Evolutionary conservation across 1,140 invertebrate genomes (phyloP).

Genomic region (Temnothorax longispinosus): DNA sequence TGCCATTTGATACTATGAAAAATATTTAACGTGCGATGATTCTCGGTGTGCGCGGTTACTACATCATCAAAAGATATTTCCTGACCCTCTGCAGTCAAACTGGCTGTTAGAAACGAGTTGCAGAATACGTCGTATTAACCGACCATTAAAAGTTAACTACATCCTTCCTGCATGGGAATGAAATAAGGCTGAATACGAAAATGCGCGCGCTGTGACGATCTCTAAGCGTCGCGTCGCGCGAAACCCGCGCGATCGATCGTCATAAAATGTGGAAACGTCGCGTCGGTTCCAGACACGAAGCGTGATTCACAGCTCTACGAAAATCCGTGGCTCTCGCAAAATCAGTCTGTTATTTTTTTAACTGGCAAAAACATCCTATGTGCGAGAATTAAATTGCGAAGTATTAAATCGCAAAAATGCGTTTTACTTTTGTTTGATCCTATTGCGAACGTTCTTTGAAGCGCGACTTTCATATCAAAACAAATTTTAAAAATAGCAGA

Average conservation of each 20-base stretch:
- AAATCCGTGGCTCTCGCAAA: conserved; percentile 56
- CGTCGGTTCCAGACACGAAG: conserved; percentile 64
- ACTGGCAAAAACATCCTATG: neutral
- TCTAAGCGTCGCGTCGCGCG: conserved; percentile 6
- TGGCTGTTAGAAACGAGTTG: conserved; percentile 36
- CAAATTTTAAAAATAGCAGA: conserved; percentile 13
- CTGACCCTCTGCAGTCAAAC: conserved; percentile 18
- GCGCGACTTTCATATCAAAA: neutral
- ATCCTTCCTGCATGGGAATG: conserved; percentile 51
- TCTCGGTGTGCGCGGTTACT: neutral
- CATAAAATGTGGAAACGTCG: conserved; percentile 70
- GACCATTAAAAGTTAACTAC: conserved; percentile 69
- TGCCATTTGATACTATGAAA: neutral
- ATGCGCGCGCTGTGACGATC: conserved; percentile 44
- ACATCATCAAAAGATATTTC: conserved; percentile 49
- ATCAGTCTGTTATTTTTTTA: conserved; percentile 58
- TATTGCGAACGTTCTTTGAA: neutral
- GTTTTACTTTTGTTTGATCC: conserved; percentile 53
- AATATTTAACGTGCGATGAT: conserved; percentile 20
- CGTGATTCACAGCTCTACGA: conserved; percentile 66
- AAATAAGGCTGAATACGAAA: conserved; percentile 62
- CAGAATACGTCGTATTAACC: conserved; percentile 66
- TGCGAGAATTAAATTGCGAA: conserved; percentile 2
- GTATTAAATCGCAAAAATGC: conserved; percentile 25
- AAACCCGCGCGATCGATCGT: conserved; percentile 64